Evolutionary conservation across 2,888 invertebrate species (phyloP).

Genomic region (Elysia crispata): DNA sequence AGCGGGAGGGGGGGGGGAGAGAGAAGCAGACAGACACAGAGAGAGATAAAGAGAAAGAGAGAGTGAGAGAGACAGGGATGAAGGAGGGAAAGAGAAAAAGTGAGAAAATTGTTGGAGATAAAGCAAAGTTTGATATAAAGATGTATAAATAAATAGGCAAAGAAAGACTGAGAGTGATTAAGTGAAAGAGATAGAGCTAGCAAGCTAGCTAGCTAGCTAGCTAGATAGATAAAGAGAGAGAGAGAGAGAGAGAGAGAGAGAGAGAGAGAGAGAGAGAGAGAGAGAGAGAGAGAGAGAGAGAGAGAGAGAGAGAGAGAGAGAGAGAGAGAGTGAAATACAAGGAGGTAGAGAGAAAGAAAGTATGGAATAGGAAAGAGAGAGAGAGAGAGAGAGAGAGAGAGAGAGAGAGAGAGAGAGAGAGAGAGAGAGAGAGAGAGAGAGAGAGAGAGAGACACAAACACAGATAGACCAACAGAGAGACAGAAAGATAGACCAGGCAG

Average conservation of each 20-base stretch:
- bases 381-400: constrained; percentile 10
- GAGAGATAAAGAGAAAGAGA: constrained; percentile 20
- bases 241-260: constrained; percentile 19
- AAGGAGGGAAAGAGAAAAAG: not conserved
- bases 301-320: constrained; percentile 22
- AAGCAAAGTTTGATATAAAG: no score
- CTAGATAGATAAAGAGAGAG: constrained; percentile 25
- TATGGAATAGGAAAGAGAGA: not conserved
- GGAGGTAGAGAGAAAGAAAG: not conserved
- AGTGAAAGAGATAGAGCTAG: constrained; percentile 14
- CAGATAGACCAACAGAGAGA: constrained; percentile 14
- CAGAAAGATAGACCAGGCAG: not conserved
- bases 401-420: constrained; percentile 29
- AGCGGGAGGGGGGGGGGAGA: not conserved
- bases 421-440: constrained; percentile 15
- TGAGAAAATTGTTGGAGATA: no score
- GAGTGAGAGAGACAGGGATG: not conserved
- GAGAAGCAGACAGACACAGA: not conserved
- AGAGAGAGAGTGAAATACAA: not conserved
- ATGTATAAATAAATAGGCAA: constrained; percentile 7
- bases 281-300: constrained; percentile 18
- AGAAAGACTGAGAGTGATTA: no score
- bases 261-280: constrained; percentile 14
- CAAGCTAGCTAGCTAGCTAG: not conserved
- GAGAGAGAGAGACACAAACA: constrained; percentile 15